Evolutionary conservation across 2,113 vertebrate genomes (phyloP).

Genomic region (Onychostruthus taczanowskii): DNA sequence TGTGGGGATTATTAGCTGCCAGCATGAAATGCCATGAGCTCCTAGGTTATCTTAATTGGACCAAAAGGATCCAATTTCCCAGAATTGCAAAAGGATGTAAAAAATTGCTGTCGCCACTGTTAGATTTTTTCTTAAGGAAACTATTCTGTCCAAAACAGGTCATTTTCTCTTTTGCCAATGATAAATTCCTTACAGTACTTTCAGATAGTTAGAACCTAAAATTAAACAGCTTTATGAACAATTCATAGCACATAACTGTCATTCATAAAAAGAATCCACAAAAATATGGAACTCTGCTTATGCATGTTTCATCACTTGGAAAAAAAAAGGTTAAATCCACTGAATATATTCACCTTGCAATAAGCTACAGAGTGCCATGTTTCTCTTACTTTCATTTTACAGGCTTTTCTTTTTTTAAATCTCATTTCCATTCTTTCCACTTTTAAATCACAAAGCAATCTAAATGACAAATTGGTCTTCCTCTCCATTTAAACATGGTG

Average conservation of each 20-base stretch:
- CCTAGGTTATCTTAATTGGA: background rate
- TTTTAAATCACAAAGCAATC: constrained; percentile 17
- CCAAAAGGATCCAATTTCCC: background rate
- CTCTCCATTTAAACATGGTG: background rate
- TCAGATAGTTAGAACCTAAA: background rate
- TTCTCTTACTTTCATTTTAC: background rate
- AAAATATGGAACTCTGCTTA: background rate
- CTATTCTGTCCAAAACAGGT: background rate
- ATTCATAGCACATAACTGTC: background rate
- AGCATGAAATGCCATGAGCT: background rate
- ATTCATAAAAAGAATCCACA: background rate
- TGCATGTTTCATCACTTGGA: background rate
- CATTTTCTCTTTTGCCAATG: background rate
- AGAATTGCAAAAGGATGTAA: background rate
- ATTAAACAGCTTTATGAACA: background rate
- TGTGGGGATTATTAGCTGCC: background rate
- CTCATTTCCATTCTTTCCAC: constrained; percentile 33
- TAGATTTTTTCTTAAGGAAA: background rate
- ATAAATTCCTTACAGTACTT: background rate
- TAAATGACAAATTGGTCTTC: constrained; percentile 36
- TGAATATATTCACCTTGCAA: background rate
- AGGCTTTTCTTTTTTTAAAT: background rate
- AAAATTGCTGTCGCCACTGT: background rate
- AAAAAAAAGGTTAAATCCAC: background rate
- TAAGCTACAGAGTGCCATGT: background rate